Evolutionary conservation across 2,888 invertebrate species (phyloP).

Genomic region (Myopa testacea): DNA sequence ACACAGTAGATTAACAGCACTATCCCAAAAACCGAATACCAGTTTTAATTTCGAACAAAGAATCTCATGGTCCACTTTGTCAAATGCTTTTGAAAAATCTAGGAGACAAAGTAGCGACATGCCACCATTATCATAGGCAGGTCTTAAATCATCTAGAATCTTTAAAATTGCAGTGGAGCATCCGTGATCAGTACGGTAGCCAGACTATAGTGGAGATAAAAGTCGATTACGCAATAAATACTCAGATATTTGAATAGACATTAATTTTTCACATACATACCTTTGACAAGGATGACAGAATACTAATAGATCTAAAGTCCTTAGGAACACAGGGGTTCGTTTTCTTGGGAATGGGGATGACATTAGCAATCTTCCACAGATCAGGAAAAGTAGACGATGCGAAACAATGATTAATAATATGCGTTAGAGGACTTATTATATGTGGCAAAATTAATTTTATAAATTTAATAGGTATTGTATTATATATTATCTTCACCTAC

Average conservation of each 20-base stretch:
- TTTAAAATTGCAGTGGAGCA: background rate
- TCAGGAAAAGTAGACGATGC: background rate
- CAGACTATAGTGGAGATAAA: background rate
- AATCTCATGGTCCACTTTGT: background rate
- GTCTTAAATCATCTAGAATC: background rate
- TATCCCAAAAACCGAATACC: too few relatives aligned
- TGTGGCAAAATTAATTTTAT: background rate
- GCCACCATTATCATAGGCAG: background rate
- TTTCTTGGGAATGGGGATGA: background rate
- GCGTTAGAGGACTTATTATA: too few relatives aligned
- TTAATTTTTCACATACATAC: background rate
- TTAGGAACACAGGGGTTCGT: background rate
- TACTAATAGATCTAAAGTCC: background rate
- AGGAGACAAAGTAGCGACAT: background rate
- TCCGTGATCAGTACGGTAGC: background rate
- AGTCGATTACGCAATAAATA: background rate
- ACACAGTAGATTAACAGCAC: too few relatives aligned
- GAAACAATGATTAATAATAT: too few relatives aligned
- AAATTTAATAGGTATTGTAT: constrained; percentile 2
- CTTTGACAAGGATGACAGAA: background rate
- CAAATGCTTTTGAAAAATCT: constrained; percentile 1
- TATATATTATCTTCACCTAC: background rate
- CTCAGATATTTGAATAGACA: background rate
- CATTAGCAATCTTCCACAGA: background rate
- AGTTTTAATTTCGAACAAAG: too few relatives aligned